These are phyloP conservation scores for Xiphophorus maculatus DNA, from an alignment of 2,113 vertebrate species.

Conservation along the genomic window DNA sequence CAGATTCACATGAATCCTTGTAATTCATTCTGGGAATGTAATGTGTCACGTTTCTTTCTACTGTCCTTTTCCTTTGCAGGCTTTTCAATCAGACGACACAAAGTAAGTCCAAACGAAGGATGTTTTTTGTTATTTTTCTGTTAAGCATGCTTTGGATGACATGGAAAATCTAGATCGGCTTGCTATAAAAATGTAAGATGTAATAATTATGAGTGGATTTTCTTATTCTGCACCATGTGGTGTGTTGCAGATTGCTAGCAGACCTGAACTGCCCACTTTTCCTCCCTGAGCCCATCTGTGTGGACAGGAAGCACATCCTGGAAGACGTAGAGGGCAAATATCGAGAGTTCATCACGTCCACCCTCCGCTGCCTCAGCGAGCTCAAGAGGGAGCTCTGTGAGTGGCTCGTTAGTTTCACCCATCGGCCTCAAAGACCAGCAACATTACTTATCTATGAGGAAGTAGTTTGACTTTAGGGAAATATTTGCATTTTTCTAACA, in stretches of 20 bases:
- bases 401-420: conserved; percentile 21
- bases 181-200: not conserved
- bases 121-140: not conserved
- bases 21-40: not conserved
- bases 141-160: not conserved
- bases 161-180: not conserved
- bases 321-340: conserved; percentile 75
- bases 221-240: not conserved
- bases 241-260: conserved; percentile 60
- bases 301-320: conserved; percentile 72
- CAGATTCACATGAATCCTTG: conserved; percentile 3
- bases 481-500: not conserved
- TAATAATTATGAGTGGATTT: not conserved
- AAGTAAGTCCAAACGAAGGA: conserved; percentile 64
- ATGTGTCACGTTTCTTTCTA: conserved; percentile 12
- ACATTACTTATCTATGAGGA: not conserved
- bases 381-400: conserved; percentile 78
- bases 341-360: conserved; percentile 73
- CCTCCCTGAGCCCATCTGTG: conserved; percentile 53
- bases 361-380: conserved; percentile 71
- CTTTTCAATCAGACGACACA: conserved; percentile 77
- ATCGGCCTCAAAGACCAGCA: not conserved
- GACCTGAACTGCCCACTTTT: conserved; percentile 71
- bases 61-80: conserved; percentile 58
- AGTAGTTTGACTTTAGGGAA: not conserved